Conservation (phyloP, 2,888 invertebrate genomes). For the Hipparchia semele region DNA sequence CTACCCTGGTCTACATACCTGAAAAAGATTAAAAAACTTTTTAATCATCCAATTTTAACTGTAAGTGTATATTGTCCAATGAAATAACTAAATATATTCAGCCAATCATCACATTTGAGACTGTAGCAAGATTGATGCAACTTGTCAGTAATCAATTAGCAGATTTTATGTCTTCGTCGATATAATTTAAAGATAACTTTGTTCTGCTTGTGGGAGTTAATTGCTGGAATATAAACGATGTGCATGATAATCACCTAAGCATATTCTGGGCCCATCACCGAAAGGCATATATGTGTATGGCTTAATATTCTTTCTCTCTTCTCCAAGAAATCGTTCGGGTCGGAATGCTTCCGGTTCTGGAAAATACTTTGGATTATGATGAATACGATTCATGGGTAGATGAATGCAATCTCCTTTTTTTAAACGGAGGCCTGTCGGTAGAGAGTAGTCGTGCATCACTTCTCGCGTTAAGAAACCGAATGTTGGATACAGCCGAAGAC, state of each 20-base stretch:
- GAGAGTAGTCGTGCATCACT: neutral
- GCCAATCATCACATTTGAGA: too few species aligned
- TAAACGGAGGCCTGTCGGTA: neutral
- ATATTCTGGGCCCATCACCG: neutral
- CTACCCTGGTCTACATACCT: too few species aligned
- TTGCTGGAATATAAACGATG: too few species aligned
- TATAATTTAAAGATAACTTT: too few species aligned
- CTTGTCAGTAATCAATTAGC: too few species aligned
- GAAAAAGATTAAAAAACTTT: too few species aligned
- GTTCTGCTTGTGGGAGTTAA: too few species aligned
- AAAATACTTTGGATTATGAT: neutral
- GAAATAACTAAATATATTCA: too few species aligned
- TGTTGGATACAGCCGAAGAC: neutral
- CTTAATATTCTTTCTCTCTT: constrained; percentile 1
- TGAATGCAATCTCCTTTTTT: neutral
- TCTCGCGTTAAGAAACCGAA: neutral
- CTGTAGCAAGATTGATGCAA: too few species aligned
- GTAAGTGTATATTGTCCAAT: too few species aligned
- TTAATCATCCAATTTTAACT: too few species aligned
- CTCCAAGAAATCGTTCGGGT: constrained; percentile 1
- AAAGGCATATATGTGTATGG: constrained; percentile 1
- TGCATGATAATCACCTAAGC: neutral
- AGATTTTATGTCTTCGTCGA: too few species aligned
- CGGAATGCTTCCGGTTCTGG: constrained; percentile 1
- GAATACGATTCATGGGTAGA: neutral